Evolutionary conservation across 2,888 invertebrate species (phyloP), one percentile per base, ranked within the genome.

Genomic region (Eristalinus aeneus): DNA sequence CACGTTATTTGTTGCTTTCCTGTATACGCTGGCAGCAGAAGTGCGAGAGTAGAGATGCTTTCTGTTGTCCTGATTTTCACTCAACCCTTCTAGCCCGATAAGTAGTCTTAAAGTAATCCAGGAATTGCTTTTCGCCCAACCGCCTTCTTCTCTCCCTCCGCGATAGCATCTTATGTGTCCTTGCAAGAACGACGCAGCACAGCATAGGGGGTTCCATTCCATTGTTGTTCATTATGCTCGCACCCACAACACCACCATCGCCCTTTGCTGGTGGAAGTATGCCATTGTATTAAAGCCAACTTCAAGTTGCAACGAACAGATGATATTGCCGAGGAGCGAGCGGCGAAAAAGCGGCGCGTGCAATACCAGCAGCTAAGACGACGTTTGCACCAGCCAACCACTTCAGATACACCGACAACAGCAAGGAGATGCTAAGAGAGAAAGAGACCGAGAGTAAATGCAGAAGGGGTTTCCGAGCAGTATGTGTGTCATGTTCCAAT

Each of bases 401-500:
- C 74, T 68, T 76, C n/a, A 75, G 63, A 72, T 73, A 63, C 56
- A 36, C 46, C 60, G 39, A 54, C 46, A 46, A 46, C 34, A 34
- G 9, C 46, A 8, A 46, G 27, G 5, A 46, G 16, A 16, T 8
- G 16, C 16, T 16, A 1, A n/a, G 46, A 46, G 46, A 5, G 46
- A 46, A 16, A 46, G 46, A 46, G 46, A 16, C n/a, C 16, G 46
- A 46, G 46, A 16, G 6, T 53, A 71, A 74, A 76, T 56, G 36
- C 67, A 77, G 81, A 63, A 68, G 34, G 61, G 58, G 36, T 65
- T 31, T 31, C 5, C 39, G 22, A 64, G 32, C 53, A 46, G 73
- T 78, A 71, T 81, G 82, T 86, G 78, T 78, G 82, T 67, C 77
- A 77, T 77, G 85, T 77, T 81, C 67, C 77, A 81, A 86, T 86